Evolutionary conservation across 2,888 invertebrate species (phyloP), one percentile per base, ranked within the genome.

Genomic region (Drosophila histrio): DNA sequence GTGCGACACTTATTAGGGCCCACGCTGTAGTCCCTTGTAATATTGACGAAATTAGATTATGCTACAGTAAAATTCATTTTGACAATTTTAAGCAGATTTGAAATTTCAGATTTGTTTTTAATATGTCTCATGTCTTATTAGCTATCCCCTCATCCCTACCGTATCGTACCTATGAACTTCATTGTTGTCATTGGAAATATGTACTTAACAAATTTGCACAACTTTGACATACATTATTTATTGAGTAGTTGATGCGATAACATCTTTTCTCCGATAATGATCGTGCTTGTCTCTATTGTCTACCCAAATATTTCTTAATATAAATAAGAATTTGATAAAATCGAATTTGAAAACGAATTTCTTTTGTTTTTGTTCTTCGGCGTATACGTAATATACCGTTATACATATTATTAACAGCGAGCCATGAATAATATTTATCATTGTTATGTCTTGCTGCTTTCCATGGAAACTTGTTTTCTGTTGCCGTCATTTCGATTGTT

Each of bases 321-420:
- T 13, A 22, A 41, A 22, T 8, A 41, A 41, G 15, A 21, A 26
- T 15, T 6, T 28, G n/a, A 26, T 21, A 36, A 52, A 41, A 13
- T 30, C 5, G 22, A 39, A 30, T 41, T 53, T 17, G 6, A 22
- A 30, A 21, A 19, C 13, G 15, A 26, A 44, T 32, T 28, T 50
- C 26, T 36, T 9, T 43, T 49, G 36, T 38, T 58, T 8, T 28
- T 32, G 44, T 43, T 67, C 47, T 53, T 43, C 24, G 7, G 8
- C 43, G 26, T 43, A 53, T 41, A 70, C 39, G 54, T 63, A 58
- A 71, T 50, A 58, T 36, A 11, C 44, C 71, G 54, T 58, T 63
- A 63, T 19, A 36, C 28, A 30, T 39, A n/a, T 24, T 26, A 50
- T 15, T 13, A 49, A 34, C 34, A 17, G 28, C 26, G 19, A 22